These are phyloP conservation scores for Coelopa pilipes DNA, from an alignment of 2,888 invertebrate species.

Conservation along the genomic window DNA sequence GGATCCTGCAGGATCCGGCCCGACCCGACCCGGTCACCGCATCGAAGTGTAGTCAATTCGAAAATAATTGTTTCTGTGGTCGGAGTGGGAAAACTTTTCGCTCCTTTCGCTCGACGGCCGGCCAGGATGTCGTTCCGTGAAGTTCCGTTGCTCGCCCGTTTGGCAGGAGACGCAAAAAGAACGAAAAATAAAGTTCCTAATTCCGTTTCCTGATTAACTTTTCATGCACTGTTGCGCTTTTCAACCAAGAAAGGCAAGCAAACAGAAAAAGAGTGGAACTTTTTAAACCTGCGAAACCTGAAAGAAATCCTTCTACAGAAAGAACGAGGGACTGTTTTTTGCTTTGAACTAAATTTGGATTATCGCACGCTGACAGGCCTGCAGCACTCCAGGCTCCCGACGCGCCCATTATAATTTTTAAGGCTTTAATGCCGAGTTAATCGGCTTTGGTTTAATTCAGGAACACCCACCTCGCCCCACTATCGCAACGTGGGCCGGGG, in stretches of 20 bases:
- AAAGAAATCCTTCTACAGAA: not conserved
- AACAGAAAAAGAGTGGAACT: not conserved
- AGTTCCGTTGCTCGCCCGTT: slow-evolving; percentile 34
- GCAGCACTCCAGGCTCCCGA: not conserved
- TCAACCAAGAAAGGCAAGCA: not conserved
- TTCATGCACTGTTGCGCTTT: slow-evolving; percentile 37
- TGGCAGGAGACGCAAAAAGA: not conserved
- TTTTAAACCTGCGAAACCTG: not conserved
- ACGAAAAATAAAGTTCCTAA: slow-evolving; percentile 35
- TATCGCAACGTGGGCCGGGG: too few species aligned
- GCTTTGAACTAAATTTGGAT: slow-evolving; percentile 20
- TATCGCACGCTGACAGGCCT: slow-evolving; percentile 30
- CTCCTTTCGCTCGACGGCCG: not conserved
- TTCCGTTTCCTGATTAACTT: slow-evolving; percentile 40
- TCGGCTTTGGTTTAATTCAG: slow-evolving; percentile 1
- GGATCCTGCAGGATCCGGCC: not conserved
- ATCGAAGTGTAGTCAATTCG: slow-evolving; percentile 43
- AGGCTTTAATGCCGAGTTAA: not conserved
- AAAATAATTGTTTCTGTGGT: slow-evolving; percentile 45
- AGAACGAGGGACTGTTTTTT: not conserved
- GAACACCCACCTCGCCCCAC: not conserved
- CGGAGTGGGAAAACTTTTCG: slow-evolving; percentile 6
- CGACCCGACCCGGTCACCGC: not conserved
- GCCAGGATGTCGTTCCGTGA: not conserved
- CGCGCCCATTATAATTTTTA: not conserved